phyloP scores from a whole-genome alignment of 2,797 vertebrate genomes.

The Silurus lanzhouensis region DNA sequence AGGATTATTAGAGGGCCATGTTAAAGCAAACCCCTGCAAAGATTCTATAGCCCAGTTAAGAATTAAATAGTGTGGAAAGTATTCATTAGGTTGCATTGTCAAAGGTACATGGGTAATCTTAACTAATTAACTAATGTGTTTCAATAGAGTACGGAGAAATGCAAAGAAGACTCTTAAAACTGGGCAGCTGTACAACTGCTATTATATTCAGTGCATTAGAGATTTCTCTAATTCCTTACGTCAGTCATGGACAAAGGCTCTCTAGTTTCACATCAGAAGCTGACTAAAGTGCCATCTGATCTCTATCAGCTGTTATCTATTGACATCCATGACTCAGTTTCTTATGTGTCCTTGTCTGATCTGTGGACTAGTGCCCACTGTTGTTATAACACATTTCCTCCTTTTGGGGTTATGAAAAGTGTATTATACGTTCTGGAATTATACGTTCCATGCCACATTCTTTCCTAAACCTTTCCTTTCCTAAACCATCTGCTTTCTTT shows the following conservation, averaged over 20 bases:
- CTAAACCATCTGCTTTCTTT: conserved; percentile 12
- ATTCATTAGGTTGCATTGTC: conserved; percentile 51
- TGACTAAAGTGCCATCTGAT: conserved; percentile 70
- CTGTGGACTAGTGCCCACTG: conserved; percentile 11
- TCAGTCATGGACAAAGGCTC: conserved; percentile 62
- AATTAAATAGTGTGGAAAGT: conserved; percentile 59
- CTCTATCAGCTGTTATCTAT: conserved; percentile 64
- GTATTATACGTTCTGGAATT: not conserved
- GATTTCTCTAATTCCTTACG: conserved; percentile 58
- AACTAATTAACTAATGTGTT: not conserved
- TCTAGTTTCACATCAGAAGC: conserved; percentile 68
- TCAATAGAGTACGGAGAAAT: not conserved
- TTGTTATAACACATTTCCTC: not conserved
- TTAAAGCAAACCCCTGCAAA: not conserved
- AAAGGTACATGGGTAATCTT: not conserved
- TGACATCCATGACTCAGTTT: conserved; percentile 64
- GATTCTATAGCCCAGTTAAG: conserved; percentile 50
- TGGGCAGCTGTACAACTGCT: conserved; percentile 25
- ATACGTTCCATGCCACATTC: conserved; percentile 51
- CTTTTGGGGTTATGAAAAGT: conserved; percentile 16
- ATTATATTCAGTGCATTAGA: conserved; percentile 32
- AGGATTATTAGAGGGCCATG: not conserved
- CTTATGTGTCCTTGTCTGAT: conserved; percentile 54
- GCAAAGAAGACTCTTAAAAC: not conserved
- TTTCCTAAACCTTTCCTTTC: conserved; percentile 57